Conservation (phyloP, 2,888 invertebrate genomes). For the Sarcophaga variegata region DNA sequence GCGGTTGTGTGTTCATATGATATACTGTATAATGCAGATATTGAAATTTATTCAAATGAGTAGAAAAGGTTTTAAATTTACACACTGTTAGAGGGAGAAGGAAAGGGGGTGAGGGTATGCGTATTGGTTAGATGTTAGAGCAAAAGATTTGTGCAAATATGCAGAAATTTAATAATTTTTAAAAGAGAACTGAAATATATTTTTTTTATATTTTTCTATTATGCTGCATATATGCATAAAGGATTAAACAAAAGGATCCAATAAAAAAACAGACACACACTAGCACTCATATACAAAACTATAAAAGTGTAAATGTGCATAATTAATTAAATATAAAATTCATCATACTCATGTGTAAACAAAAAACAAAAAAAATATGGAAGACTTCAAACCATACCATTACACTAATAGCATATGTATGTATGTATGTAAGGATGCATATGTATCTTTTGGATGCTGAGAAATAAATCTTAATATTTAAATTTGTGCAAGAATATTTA, state of each 20-base stretch:
- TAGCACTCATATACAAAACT: slow-evolving; percentile 22
- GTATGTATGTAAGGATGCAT: neutral
- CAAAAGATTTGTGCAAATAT: slow-evolving; percentile 59
- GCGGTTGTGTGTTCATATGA: too few species aligned
- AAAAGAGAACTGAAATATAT: neutral
- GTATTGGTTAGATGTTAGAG: slow-evolving; percentile 31
- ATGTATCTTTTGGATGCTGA: neutral
- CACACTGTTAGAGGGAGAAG: too few species aligned
- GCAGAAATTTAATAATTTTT: slow-evolving; percentile 42
- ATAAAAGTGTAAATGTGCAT: slow-evolving; percentile 73
- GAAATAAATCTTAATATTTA: slow-evolving; percentile 66
- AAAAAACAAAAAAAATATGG: neutral
- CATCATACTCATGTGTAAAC: slow-evolving; percentile 53
- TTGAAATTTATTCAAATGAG: neutral
- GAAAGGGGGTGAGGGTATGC: slow-evolving; percentile 30
- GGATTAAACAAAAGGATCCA: slow-evolving; percentile 1
- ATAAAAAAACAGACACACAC: neutral
- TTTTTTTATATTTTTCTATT: neutral
- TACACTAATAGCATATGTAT: neutral
- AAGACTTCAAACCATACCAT: neutral
- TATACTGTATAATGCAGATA: neutral
- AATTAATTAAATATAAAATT: slow-evolving; percentile 79
- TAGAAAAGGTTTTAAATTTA: neutral
- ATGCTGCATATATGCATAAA: neutral
- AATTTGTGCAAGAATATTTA: slow-evolving; percentile 27